Conservation (phyloP, 2,113 vertebrate genomes). For the Dasyprocta punctata region DNA sequence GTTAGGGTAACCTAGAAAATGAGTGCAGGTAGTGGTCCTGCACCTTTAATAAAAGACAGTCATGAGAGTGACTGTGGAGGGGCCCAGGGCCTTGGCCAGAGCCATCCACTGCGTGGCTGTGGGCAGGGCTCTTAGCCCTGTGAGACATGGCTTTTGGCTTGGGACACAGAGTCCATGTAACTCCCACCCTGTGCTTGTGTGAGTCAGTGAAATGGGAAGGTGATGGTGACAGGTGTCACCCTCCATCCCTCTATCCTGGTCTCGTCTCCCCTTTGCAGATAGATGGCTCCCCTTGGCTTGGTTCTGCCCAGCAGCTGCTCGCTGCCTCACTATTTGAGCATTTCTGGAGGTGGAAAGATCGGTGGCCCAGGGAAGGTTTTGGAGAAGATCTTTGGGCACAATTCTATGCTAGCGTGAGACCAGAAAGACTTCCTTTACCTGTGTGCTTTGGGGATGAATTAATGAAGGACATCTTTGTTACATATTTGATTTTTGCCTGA, state of each 20-base stretch:
- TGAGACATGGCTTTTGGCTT: not conserved
- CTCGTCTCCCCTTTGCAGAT: not conserved
- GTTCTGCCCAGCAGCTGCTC: not conserved
- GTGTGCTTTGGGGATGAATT: not conserved
- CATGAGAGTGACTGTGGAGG: not conserved
- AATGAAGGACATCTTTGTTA: not conserved
- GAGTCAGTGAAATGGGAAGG: not conserved
- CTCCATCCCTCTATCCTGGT: not conserved
- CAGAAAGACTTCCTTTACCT: not conserved
- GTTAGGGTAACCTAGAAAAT: not conserved
- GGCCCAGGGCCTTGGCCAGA: not conserved
- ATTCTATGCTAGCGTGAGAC: not conserved
- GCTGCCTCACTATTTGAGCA: not conserved
- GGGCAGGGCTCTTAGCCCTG: not conserved
- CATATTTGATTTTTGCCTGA: not conserved
- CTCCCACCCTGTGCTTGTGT: too few relatives aligned
- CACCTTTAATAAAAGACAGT: not conserved
- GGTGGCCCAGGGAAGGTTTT: not conserved
- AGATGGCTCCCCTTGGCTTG: not conserved
- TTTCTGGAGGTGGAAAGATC: not conserved
- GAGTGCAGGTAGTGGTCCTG: not conserved
- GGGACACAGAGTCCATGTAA: too few relatives aligned
- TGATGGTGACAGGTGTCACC: not conserved
- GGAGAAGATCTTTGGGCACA: not conserved
- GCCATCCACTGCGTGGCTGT: fast-evolving